A percentile compares a stretch with the other conserved stretches of the same genome.
Conservation (phyloP, 2,113 vertebrate species). For the Scomber colias region DNA sequence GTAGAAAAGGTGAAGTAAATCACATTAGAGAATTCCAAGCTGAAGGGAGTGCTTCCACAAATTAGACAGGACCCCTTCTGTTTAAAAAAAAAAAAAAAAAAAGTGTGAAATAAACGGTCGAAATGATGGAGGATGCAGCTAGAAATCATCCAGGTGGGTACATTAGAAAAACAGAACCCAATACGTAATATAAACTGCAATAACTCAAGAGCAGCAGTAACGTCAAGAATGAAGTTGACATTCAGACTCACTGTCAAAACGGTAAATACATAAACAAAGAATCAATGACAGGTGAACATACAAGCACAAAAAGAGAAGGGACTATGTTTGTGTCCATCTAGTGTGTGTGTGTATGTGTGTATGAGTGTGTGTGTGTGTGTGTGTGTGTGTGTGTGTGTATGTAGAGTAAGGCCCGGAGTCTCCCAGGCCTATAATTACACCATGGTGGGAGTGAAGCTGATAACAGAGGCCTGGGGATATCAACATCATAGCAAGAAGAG, state of each 20-base stretch:
- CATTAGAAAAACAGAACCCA: conserved; percentile 17
- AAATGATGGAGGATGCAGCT: conserved; percentile 17
- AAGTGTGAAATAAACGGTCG: conserved; percentile 32
- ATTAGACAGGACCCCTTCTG: conserved; percentile 22
- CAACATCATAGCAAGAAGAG: conserved; percentile 39
- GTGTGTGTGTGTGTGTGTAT: conserved; percentile 2
- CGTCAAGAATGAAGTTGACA: conserved; percentile 1
- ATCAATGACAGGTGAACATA: conserved; percentile 53
- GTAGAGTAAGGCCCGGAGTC: conserved; percentile 53
- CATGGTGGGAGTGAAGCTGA: conserved; percentile 78
- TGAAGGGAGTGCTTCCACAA: conserved; percentile 5
- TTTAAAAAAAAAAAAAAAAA: conserved; percentile 17
- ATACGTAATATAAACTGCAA: conserved; percentile 18
- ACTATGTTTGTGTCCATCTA: conserved; percentile 9
- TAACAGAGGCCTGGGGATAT: conserved; percentile 75
- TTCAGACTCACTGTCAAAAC: conserved; percentile 7
- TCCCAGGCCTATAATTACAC: conserved; percentile 81
- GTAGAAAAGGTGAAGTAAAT: conserved; percentile 29
- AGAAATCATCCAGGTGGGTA: conserved; percentile 46
- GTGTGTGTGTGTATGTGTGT: conserved; percentile 32
- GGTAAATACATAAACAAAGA: conserved; percentile 27
- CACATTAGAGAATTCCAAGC: conserved; percentile 22
- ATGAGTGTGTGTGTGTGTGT: conserved; percentile 30
- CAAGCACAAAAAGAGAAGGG: conserved; percentile 40
- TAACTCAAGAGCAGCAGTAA: conserved; percentile 26